Conservation (phyloP, 2,113 vertebrate genomes). For the Dolichotis patagonum region DNA sequence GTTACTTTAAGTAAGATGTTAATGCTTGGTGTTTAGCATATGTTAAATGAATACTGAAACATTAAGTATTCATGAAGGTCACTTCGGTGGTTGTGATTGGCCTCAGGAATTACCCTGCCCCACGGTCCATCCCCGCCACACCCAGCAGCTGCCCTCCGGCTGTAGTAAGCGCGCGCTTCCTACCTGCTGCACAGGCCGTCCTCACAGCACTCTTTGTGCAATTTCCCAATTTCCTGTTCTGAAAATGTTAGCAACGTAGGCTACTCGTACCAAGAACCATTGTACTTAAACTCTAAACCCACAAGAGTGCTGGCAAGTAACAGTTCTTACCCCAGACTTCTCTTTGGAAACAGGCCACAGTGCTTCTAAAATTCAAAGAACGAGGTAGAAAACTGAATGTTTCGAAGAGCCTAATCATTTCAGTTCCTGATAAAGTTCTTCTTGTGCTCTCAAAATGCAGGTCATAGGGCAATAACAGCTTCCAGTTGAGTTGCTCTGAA, state of each 20-base stretch:
- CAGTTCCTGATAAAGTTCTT: background rate
- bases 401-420: background rate
- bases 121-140: rapidly evolving
- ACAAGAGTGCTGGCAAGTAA: background rate
- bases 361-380: slow-evolving; percentile 7
- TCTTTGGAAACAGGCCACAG: background rate
- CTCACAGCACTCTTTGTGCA: background rate
- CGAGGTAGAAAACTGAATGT: background rate
- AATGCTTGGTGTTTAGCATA: background rate
- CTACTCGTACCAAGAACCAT: background rate
- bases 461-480: background rate
- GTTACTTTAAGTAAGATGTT: background rate
- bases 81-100: background rate
- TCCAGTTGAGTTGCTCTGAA: background rate
- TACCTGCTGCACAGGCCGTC: background rate
- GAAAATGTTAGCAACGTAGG: background rate
- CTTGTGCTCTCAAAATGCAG: background rate
- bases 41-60: background rate
- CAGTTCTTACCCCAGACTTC: background rate
- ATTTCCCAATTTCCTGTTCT: background rate
- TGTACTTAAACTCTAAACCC: background rate
- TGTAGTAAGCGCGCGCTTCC: background rate
- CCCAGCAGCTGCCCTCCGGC: background rate
- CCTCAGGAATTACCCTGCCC: background rate
- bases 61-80: background rate